A percentile compares a stretch with the other conserved stretches of the same genome.
Conservation (phyloP, 35 echinoderm and acorn worm species). For the Ptychodera flava region DNA sequence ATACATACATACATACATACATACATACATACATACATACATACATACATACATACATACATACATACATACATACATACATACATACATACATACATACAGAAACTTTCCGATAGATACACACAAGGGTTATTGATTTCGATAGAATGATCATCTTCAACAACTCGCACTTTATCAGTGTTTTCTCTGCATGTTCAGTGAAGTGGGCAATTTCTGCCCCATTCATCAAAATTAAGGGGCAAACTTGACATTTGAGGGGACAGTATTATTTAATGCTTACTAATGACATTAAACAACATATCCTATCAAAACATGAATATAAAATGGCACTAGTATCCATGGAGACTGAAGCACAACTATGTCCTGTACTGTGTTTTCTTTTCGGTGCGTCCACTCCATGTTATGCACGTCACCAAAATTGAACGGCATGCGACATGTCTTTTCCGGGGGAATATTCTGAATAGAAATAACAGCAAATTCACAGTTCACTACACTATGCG, state of each 20-base stretch:
- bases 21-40: conserved; percentile 2
- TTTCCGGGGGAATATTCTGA: too few species aligned
- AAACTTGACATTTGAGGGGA: background rate
- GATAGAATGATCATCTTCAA: background rate
- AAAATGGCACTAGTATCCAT: too few species aligned
- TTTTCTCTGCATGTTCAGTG: background rate
- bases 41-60: background rate
- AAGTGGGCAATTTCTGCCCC: background rate
- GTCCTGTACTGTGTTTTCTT: too few species aligned
- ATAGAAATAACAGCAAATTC: too few species aligned
- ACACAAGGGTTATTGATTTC: too few species aligned
- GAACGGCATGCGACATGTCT: too few species aligned
- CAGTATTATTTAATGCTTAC: background rate
- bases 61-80: background rate
- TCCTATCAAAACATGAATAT: too few species aligned
- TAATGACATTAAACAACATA: too few species aligned
- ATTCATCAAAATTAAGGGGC: background rate
- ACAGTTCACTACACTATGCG: too few species aligned
- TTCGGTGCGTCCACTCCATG: too few species aligned
- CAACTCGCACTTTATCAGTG: background rate
- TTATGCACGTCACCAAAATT: too few species aligned
- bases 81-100: conserved; percentile 2
- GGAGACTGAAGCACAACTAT: too few species aligned
- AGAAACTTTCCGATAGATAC: background rate
- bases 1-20: background rate